A percentile compares a stretch with the other conserved stretches of the same genome.
Evolutionary conservation across 2,113 vertebrate genomes (phyloP).

Genomic region (Labeo rohita): DNA sequence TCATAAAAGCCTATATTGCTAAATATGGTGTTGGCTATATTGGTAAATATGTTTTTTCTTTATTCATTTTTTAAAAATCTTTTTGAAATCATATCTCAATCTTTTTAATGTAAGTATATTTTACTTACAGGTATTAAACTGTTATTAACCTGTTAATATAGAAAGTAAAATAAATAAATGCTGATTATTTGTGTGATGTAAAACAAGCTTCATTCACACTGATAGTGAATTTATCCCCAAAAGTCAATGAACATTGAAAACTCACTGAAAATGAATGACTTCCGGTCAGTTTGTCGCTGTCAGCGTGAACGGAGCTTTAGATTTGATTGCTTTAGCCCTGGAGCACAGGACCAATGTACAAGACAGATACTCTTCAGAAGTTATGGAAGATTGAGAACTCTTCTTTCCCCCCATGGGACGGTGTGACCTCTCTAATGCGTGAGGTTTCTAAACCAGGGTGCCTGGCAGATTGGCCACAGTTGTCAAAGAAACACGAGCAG

Average conservation of each 20-base stretch:
- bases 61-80: background rate
- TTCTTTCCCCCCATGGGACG: slow-evolving; percentile 46
- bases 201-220: background rate
- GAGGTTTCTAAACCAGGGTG: slow-evolving; percentile 58
- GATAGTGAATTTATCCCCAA: background rate
- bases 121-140: background rate
- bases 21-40: no score
- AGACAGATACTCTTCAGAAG: slow-evolving; percentile 12
- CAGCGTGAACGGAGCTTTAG: background rate
- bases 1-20: no score
- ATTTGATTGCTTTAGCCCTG: slow-evolving; percentile 32
- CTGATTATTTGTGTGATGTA: background rate
- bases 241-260: background rate
- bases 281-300: background rate
- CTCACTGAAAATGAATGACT: background rate
- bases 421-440: slow-evolving; percentile 56
- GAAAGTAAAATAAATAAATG: background rate
- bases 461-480: slow-evolving; percentile 63
- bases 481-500: slow-evolving; percentile 59
- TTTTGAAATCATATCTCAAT: no score
- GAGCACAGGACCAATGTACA: background rate
- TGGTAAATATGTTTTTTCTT: no score
- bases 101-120: no score
- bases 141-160: background rate
- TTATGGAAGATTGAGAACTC: slow-evolving; percentile 45